Evolutionary conservation across 1,140 invertebrate species (phyloP), one percentile per base, ranked within the genome.

Genomic region (Drosophila pseudoobscura): DNA sequence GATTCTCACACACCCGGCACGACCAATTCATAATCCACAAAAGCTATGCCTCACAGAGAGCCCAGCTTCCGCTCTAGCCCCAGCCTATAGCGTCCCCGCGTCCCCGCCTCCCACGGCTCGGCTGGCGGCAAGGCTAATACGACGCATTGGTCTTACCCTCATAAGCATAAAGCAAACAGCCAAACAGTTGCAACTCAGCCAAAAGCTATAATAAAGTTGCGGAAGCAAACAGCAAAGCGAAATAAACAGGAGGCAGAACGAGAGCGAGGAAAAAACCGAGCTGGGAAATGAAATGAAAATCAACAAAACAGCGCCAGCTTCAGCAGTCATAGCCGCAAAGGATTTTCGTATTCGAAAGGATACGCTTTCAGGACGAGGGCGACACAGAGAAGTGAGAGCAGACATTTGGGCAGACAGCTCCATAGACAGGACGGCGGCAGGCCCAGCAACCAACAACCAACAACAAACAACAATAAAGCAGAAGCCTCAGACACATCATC

Each of bases 161-260:
- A 82, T 88, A 82, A 88, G 83, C 78, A 79, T 82, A 72, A 47
- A 66, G 78, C 72, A 88, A 88, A 87, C 75, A 87, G 65, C 35
- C 82, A 80, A 87, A 88, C 78, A 82, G 78, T 83, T 73, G 78
- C 78, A 79, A 79, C 83, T 76, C 83, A 79, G 75, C 83, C 75
- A 88, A 88, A 88, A 88, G 83, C 83, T 83, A 88, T 88, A 88
- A 88, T 88, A 88, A 83, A 88, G 71, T 88, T 83, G 78, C 78
- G 78, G 75, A 88, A 83, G 78, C 78, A 88, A 88, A 88, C 78
- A 87, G 77, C 83, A 78, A 61, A 84, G 51, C 75, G 57, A 84
- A 84, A 76, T 78, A 78, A 79, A 84, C 71, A 85, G 71, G 78
- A 58, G 60, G 64, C 55, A 47, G 46, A 44, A 57, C 41, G 60